Evolutionary conservation across 2,113 vertebrate species (phyloP), one percentile per base, ranked within the genome.

Genomic region (Lepus europaeus): DNA sequence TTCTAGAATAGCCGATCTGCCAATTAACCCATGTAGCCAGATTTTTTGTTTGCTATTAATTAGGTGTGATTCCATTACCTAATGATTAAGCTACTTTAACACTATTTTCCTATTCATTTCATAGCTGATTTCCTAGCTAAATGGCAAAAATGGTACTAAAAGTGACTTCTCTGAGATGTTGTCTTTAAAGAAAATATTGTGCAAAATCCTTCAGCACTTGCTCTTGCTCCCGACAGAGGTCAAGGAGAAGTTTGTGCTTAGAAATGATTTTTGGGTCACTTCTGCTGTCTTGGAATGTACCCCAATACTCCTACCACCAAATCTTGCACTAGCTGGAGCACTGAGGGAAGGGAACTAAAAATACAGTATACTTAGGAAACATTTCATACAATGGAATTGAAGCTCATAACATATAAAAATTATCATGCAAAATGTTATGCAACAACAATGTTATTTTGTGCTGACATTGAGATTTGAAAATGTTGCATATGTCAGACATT

Each of bases 381-480:
- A 98, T 98, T 98, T 98, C 98, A 98, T 98, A 98, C 97, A 97
- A 98, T 97, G 98, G 98, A 97, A 97, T 98, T 97, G 97, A 98
- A 98, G 98, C 98, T 98, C 98, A 99, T 98, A 99, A 97, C 98
- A 99, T 98, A 98, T 98, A 99, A 99, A 98, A 99, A 96, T 98
- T 95, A 96, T 99, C 99, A 99, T 99, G 99, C 99, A 99, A 98
- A 98, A 99, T 98, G 98, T 98, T 98, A 98, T 98, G 98, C 98
- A 98, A 98, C 98, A 98, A 98, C 98, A 98, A 98, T 98, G 98
- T 98, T 98, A 98, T 98, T 99, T 99, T 98, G 98, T 99, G 98
- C 98, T 99, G 98, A 99, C 98, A 98, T 98, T 98, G 98, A 98
- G 98, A 98, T 98, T 99, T 98, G 98, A 98, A 98, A 99, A 99